These are phyloP conservation scores for Bilobella aurantiaca DNA, from an alignment of 1,140 invertebrate genomes.

Conservation along the genomic window DNA sequence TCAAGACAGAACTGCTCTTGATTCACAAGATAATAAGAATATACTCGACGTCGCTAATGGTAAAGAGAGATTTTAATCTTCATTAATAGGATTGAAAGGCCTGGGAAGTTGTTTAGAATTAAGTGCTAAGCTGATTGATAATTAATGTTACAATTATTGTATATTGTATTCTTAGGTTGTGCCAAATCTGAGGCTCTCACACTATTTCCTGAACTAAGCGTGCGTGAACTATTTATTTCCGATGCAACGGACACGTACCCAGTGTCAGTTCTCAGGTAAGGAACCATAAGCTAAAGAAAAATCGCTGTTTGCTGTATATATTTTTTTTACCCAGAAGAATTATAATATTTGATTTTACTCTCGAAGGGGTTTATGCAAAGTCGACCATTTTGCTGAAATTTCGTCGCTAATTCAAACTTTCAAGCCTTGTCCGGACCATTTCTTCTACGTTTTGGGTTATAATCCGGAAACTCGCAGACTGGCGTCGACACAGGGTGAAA, in stretches of 20 bases:
- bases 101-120: no score
- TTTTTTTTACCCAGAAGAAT: background rate
- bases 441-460: constrained; percentile 41
- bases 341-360: constrained; percentile 11
- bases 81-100: no score
- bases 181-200: constrained; percentile 19
- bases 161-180: constrained; percentile 4
- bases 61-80: background rate
- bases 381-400: constrained; percentile 46
- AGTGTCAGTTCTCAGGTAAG: constrained; percentile 45
- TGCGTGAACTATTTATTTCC: constrained; percentile 47
- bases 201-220: constrained; percentile 41
- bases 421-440: constrained; percentile 38
- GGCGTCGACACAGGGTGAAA: constrained; percentile 81
- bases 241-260: constrained; percentile 47
- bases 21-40: constrained; percentile 33
- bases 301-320: no score
- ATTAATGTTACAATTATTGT: background rate
- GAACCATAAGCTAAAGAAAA: background rate
- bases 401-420: constrained; percentile 40
- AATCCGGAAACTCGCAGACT: constrained; percentile 54
- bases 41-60: background rate
- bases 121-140: no score
- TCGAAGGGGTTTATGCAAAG: constrained; percentile 45
- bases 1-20: constrained; percentile 41